Conservation (phyloP, 53 echinoderm and acorn worm species). For the Antedon mediterranea region DNA sequence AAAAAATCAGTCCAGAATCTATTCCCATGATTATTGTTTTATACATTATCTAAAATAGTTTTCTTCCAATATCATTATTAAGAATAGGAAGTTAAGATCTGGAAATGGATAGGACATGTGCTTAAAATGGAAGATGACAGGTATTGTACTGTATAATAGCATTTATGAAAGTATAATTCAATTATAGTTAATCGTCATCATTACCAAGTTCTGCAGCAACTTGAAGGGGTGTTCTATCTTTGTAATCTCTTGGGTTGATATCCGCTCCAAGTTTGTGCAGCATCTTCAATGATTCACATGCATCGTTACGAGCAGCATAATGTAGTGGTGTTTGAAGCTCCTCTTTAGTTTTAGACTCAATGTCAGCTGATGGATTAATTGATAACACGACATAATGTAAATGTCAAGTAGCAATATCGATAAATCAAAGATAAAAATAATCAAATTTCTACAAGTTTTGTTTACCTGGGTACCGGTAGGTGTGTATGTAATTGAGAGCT, state of each 20-base stretch:
- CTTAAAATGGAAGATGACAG: too few relatives aligned
- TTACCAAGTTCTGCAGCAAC: constrained; percentile 82
- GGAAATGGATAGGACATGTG: not conserved
- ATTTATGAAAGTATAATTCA: too few relatives aligned
- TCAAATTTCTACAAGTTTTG: too few relatives aligned
- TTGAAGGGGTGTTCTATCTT: constrained; percentile 63
- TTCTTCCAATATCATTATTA: not conserved
- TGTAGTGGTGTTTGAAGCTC: constrained; percentile 75
- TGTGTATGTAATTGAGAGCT: too few relatives aligned
- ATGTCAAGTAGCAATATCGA: too few relatives aligned
- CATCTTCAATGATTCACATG: constrained; percentile 35
- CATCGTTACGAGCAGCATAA: constrained; percentile 79
- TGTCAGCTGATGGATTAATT: constrained; percentile 47
- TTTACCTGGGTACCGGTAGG: too few relatives aligned
- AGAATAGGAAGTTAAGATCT: not conserved
- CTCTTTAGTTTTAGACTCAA: constrained; percentile 50
- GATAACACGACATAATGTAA: constrained; percentile 55
- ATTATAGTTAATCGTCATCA: too few relatives aligned
- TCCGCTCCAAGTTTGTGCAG: constrained; percentile 50
- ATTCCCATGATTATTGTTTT: not conserved
- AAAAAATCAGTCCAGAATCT: not conserved
- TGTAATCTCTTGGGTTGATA: constrained; percentile 58
- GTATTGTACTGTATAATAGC: too few relatives aligned
- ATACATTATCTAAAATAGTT: not conserved
- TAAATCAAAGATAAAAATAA: too few relatives aligned